Conservation (phyloP, 1,140 invertebrate species). For the Drosophila bifasciata region DNA sequence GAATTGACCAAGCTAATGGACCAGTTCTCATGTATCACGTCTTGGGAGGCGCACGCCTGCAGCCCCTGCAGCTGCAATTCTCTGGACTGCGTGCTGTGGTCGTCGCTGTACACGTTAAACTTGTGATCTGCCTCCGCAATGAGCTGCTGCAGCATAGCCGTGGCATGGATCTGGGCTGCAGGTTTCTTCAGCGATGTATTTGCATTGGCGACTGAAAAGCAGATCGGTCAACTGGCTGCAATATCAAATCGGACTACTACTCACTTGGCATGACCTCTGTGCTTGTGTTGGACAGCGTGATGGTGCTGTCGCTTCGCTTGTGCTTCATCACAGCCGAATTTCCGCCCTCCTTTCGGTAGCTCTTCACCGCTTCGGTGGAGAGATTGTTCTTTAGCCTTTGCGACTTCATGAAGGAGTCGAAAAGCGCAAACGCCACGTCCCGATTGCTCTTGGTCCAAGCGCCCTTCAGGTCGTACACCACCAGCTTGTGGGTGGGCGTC, state of each 20-base stretch:
- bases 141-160: conserved; percentile 94
- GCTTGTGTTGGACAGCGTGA: conserved; percentile 85
- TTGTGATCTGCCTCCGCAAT: conserved; percentile 98
- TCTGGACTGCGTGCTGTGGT: conserved; percentile 90
- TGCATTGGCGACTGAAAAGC: conserved; percentile 56
- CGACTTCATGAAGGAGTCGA: conserved; percentile 96
- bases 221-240: neutral
- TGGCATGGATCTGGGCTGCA: conserved; percentile 88
- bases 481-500: conserved; percentile 92
- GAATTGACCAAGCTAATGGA: conserved; percentile 95
- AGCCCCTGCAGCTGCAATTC: conserved; percentile 92
- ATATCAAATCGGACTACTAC: conserved; percentile 10
- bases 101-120: conserved; percentile 96
- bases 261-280: conserved; percentile 82
- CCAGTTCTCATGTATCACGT: conserved; percentile 96
- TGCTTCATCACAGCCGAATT: conserved; percentile 88
- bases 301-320: conserved; percentile 87
- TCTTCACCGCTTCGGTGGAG: conserved; percentile 97
- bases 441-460: conserved; percentile 98
- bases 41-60: conserved; percentile 93
- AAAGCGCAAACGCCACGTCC: conserved; percentile 96
- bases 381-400: conserved; percentile 97
- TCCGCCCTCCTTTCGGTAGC: conserved; percentile 91
- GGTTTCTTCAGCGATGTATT: conserved; percentile 77
- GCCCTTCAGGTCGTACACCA: conserved; percentile 95